phyloP scores from a whole-genome alignment of 2,113 vertebrate species.

The Chamaetylas fuelleborni region DNA sequence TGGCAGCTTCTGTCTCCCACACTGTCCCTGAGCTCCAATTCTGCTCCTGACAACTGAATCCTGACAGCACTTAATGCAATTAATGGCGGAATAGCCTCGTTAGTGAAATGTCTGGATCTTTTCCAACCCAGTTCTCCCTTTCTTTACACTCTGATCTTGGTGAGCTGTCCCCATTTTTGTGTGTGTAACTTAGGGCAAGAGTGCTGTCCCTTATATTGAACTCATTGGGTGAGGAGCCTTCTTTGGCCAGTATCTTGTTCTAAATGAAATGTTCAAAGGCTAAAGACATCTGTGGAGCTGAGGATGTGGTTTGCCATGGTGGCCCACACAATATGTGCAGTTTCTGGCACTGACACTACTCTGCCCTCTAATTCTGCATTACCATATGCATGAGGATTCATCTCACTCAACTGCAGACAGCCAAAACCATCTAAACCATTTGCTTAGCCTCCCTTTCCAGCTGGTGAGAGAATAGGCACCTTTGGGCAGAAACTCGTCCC shows the following conservation, averaged over 20 bases:
- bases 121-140: neutral
- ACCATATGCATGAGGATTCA: neutral
- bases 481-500: neutral
- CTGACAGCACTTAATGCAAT: neutral
- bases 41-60: neutral
- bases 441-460: neutral
- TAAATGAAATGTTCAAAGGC: neutral
- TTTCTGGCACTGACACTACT: neutral
- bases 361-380: neutral
- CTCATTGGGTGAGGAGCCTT: neutral
- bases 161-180: accelerated
- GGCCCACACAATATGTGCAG: neutral
- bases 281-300: neutral
- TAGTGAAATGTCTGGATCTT: neutral
- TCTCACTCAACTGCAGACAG: neutral
- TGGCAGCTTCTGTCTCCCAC: neutral
- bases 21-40: neutral
- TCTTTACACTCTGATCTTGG: neutral
- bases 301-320: neutral
- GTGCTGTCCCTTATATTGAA: neutral
- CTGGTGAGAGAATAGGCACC: neutral
- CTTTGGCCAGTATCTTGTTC: neutral
- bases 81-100: neutral
- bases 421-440: neutral
- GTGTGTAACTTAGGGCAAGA: neutral